Percentiles rank a stretch among this genome's conserved stretches.
Evolutionary conservation across 1,140 invertebrate genomes (phyloP).

Genomic region (Stenopsyche tienmushanensis): DNA sequence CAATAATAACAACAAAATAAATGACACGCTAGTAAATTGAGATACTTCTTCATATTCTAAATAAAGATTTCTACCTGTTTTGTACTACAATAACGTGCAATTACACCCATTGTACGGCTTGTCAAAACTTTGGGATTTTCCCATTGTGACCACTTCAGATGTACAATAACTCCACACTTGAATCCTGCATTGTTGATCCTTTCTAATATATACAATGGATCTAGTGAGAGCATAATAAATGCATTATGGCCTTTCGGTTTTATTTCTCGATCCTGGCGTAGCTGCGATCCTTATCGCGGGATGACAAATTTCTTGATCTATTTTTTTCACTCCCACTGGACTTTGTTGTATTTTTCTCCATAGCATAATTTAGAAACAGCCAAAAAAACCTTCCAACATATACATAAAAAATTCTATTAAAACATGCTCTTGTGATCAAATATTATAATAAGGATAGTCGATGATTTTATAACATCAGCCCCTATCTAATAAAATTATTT

Average conservation of each 20-base stretch:
- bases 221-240: constrained; percentile 28
- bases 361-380: too few species aligned
- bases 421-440: too few species aligned
- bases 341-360: too few species aligned
- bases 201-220: constrained; percentile 22
- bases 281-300: constrained; percentile 2
- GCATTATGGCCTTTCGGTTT: constrained; percentile 25
- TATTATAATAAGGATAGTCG: too few species aligned
- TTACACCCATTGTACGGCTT: constrained; percentile 30
- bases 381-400: too few species aligned
- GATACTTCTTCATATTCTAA: neutral
- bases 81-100: constrained; percentile 28
- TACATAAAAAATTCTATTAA: neutral
- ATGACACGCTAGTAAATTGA: constrained; percentile 17
- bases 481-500: too few species aligned
- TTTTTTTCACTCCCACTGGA: too few species aligned
- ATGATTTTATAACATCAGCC: too few species aligned
- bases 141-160: constrained; percentile 8
- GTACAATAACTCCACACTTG: constrained; percentile 32
- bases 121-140: constrained; percentile 38
- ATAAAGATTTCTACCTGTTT: constrained; percentile 19
- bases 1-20: neutral
- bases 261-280: neutral
- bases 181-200: constrained; percentile 23
- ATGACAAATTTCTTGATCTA: constrained; percentile 8